phyloP scores from a whole-genome alignment of 30 jellyfish, hydroid and myxozoan genomes.

The Clytia hemisphaerica region DNA sequence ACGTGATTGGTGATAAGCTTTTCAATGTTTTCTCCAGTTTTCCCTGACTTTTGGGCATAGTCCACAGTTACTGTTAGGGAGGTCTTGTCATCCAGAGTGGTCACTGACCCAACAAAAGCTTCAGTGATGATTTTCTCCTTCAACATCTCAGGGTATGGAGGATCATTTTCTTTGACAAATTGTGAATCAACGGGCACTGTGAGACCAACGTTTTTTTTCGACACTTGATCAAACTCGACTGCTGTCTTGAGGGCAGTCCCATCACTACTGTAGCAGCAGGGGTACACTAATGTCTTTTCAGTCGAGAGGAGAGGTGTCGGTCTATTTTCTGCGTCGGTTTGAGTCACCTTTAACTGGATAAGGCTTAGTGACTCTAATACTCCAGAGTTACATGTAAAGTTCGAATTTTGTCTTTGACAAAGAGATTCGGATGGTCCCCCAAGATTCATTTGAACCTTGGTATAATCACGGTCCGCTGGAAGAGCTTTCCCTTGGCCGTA shows the following conservation, averaged over 20 bases:
- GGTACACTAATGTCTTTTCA: not conserved
- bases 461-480: not conserved
- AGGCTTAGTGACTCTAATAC: not conserved
- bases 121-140: constrained; percentile 23
- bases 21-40: no score
- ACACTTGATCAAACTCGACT: constrained; percentile 15
- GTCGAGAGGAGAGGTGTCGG: not conserved
- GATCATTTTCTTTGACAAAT: not conserved
- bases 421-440: constrained; percentile 38
- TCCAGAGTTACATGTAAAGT: constrained; percentile 18
- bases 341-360: not conserved
- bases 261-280: constrained; percentile 23
- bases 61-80: constrained; percentile 10
- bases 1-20: constrained; percentile 1
- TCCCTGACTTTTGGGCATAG: constrained; percentile 11
- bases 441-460: constrained; percentile 9
- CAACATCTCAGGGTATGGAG: not conserved
- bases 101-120: constrained; percentile 9
- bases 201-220: constrained; percentile 17
- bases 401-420: constrained; percentile 13
- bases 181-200: not conserved
- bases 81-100: constrained; percentile 16
- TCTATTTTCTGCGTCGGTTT: not conserved
- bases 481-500: constrained; percentile 13
- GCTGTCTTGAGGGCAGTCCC: constrained; percentile 43